A percentile compares a stretch with the other conserved stretches of the same genome.
Evolutionary conservation across 1,140 invertebrate genomes (phyloP).

Genomic region (Drosophila chauvacae): DNA sequence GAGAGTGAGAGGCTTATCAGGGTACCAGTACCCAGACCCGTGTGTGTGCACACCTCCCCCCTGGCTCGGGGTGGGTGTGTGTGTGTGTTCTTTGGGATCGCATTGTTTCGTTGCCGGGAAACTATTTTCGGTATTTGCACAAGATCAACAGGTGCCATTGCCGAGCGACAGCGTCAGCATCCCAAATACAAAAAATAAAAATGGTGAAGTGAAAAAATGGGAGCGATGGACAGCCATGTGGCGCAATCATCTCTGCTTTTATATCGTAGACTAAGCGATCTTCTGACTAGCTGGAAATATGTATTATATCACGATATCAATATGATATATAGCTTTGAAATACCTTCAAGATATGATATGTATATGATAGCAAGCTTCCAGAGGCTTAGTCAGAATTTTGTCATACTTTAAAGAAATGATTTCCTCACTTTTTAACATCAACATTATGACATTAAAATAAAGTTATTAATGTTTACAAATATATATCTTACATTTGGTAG

Average conservation of each 20-base stretch:
- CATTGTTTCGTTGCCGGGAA: constrained; percentile 53
- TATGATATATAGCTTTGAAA: neutral
- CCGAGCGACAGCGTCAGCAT: constrained; percentile 42
- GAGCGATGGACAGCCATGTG: constrained; percentile 25
- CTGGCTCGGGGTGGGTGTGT: neutral
- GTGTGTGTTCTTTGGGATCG: constrained; percentile 55
- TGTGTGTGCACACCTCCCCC: constrained; percentile 8
- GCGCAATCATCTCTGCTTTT: constrained; percentile 28
- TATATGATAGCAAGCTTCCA: neutral
- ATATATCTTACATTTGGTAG: too few relatives aligned
- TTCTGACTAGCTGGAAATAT: neutral
- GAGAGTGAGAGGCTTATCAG: constrained; percentile 54
- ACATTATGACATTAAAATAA: neutral
- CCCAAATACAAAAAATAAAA: neutral
- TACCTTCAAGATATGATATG: neutral
- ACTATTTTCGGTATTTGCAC: constrained; percentile 71
- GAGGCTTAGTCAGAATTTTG: neutral
- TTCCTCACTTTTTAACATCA: too few relatives aligned
- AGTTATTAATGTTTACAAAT: too few relatives aligned
- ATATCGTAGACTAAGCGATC: neutral
- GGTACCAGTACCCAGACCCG: neutral
- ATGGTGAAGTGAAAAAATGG: neutral
- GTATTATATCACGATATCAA: neutral
- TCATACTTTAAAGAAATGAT: neutral
- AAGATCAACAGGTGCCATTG: constrained; percentile 72